A percentile compares a stretch with the other conserved stretches of the same genome.
These are phyloP conservation scores for Typhlomys cinereus DNA, from an alignment of 2,113 vertebrate species.

Conservation along the genomic window DNA sequence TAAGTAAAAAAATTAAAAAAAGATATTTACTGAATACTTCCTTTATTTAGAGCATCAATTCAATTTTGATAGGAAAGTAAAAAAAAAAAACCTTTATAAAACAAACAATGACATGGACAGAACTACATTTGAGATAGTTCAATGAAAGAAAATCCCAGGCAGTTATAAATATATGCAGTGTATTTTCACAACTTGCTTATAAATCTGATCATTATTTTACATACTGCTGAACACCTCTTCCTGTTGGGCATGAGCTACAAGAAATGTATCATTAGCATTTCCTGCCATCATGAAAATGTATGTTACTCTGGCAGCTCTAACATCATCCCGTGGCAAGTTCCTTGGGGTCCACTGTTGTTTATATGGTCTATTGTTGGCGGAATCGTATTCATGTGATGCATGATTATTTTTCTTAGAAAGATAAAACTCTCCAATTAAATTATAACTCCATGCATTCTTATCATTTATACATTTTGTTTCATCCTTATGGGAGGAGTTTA, in stretches of 20 bases:
- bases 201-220: not conserved
- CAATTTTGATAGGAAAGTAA: not conserved
- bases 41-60: not conserved
- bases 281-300: not conserved
- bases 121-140: not conserved
- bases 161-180: not conserved
- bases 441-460: not conserved
- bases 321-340: not conserved
- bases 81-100: constrained; percentile 20
- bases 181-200: not conserved
- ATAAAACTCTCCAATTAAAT: not conserved
- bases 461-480: not conserved
- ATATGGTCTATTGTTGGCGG: not conserved
- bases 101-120: not conserved
- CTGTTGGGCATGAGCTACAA: not conserved
- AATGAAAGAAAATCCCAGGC: not conserved
- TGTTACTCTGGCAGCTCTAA: too few species aligned
- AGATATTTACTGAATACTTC: not conserved
- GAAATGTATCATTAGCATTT: not conserved
- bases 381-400: not conserved
- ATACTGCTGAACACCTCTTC: not conserved
- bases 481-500: not conserved
- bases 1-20: too few species aligned
- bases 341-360: not conserved
- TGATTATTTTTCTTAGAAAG: not conserved